phyloP scores from a whole-genome alignment of 2,797 vertebrate species.

The Cottoperca gobio region DNA sequence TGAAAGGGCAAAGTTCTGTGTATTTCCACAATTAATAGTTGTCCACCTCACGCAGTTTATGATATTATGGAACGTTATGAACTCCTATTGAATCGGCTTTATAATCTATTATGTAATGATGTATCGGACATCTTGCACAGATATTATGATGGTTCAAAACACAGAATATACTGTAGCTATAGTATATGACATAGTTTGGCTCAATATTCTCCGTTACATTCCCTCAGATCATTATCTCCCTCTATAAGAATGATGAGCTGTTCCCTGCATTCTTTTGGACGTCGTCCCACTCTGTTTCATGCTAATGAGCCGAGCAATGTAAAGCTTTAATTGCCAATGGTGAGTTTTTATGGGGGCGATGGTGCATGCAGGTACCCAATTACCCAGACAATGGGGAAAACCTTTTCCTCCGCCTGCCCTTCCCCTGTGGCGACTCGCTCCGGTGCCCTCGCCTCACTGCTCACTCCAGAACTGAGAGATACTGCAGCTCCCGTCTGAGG shows the following conservation, averaged over 20 bases:
- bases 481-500: constrained; percentile 4
- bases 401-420: background rate
- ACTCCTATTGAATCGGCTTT: background rate
- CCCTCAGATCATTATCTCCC: background rate
- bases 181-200: background rate
- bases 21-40: background rate
- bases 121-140: background rate
- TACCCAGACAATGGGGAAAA: constrained; percentile 20
- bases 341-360: constrained; percentile 12
- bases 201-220: no score
- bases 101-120: background rate
- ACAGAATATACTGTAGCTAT: background rate
- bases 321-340: constrained; percentile 10
- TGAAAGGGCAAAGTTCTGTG: background rate
- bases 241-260: background rate
- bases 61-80: background rate
- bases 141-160: background rate
- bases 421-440: constrained; percentile 2
- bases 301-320: background rate
- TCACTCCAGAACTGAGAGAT: background rate
- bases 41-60: background rate
- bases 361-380: constrained; percentile 36
- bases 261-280: background rate
- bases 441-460: background rate
- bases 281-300: background rate